Evolutionary conservation across 2,113 vertebrate genomes (phyloP).

Genomic region (Cyrtonyx montezumae): DNA sequence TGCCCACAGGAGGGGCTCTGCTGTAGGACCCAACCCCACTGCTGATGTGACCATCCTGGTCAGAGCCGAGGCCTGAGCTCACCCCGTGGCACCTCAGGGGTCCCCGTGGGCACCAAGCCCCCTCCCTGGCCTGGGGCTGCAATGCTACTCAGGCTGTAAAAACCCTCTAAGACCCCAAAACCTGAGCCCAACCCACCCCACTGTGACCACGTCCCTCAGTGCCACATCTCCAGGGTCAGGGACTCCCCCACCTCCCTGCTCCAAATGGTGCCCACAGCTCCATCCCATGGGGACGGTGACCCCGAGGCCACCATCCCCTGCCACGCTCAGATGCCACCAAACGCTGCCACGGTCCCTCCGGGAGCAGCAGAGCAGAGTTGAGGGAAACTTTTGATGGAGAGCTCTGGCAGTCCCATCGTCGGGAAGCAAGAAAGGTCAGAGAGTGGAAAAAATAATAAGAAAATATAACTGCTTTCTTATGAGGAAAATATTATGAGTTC

Average conservation of each 20-base stretch:
- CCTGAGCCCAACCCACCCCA: too few species aligned
- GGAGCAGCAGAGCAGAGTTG: constrained; percentile 39
- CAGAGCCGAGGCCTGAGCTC: not conserved
- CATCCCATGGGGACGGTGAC: not conserved
- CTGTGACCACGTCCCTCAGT: too few species aligned
- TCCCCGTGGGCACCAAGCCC: not conserved
- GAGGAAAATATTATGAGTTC: constrained; percentile 86
- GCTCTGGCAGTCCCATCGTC: constrained; percentile 64
- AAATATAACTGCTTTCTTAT: constrained; percentile 85
- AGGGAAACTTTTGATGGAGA: constrained; percentile 77
- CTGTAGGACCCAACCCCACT: too few species aligned
- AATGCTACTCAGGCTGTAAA: not conserved
- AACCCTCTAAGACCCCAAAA: too few species aligned
- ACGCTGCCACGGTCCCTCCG: not conserved
- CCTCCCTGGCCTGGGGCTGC: not conserved
- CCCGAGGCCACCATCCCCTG: not conserved
- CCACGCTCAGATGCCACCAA: not conserved
- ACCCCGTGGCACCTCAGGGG: not conserved
- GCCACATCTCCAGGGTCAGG: too few species aligned
- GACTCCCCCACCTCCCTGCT: too few species aligned
- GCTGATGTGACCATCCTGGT: not conserved
- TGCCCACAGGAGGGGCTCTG: too few species aligned
- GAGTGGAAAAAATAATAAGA: constrained; percentile 78
- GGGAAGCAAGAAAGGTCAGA: constrained; percentile 80
- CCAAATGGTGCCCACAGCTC: not conserved